Percentiles rank a stretch among this genome's conserved stretches.
Conservation (phyloP, 2,888 invertebrate species). For the Tetanocera ferruginea region DNA sequence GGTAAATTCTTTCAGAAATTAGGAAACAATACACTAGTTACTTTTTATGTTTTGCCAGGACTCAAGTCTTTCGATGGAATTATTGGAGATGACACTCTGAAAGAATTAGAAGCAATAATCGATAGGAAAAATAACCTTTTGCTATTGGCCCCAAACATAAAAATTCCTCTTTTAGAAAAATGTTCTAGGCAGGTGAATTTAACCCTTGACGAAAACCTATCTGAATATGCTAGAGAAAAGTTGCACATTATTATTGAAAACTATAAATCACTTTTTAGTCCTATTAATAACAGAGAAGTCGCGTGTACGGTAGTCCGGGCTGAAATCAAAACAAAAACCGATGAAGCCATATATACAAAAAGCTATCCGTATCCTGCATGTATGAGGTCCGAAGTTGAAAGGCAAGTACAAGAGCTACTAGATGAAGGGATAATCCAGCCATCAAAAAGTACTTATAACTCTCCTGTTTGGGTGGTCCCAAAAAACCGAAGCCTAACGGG, state of each 20-base stretch:
- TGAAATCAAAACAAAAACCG: slow-evolving; percentile 55
- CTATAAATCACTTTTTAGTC: too few species aligned
- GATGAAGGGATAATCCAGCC: slow-evolving; percentile 56
- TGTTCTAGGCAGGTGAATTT: too few species aligned
- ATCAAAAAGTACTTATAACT: slow-evolving; percentile 54
- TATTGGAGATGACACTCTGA: slow-evolving; percentile 43
- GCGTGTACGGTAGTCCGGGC: slow-evolving; percentile 53
- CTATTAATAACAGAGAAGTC: not conserved
- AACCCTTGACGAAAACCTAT: too few species aligned
- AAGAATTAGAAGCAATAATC: slow-evolving; percentile 43
- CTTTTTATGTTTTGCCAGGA: not conserved
- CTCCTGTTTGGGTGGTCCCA: slow-evolving; percentile 53
- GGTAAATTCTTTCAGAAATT: too few species aligned
- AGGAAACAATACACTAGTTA: too few species aligned
- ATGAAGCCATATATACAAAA: slow-evolving; percentile 57
- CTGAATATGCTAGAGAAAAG: too few species aligned
- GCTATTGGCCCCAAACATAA: slow-evolving; percentile 10
- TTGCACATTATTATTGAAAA: too few species aligned
- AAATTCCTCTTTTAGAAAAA: not conserved
- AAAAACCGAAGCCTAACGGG: slow-evolving; percentile 47
- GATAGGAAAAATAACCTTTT: slow-evolving; percentile 42
- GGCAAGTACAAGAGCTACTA: slow-evolving; percentile 57
- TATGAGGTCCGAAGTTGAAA: slow-evolving; percentile 60
- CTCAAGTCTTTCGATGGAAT: slow-evolving; percentile 38
- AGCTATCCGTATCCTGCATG: slow-evolving; percentile 62